Evolutionary conservation across 2,113 vertebrate genomes (phyloP), one percentile per base, ranked within the genome.

Genomic region (Xyliphius kryptos): DNA sequence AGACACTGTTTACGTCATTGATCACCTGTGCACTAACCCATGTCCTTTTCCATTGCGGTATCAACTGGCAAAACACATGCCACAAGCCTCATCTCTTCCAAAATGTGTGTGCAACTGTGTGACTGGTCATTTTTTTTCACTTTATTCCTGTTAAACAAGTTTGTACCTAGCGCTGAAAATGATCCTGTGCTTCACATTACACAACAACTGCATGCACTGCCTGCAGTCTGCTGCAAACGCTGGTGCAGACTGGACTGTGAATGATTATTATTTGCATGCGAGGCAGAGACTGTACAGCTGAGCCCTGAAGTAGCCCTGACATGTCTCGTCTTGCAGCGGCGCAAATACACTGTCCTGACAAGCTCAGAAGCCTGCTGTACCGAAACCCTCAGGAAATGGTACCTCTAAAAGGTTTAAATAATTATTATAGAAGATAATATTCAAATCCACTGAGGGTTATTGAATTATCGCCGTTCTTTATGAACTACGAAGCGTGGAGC

Each of bases 401-500:
- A 38, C 10, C 51, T 12, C 56, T 14, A 38, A 19, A n/a, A 6
- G 14, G 14, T 13, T 6, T 9, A 41, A 13, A n/a, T 15, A 15
- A 46, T 5, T 6, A n/a, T 6, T 32, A 6, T 3, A 32, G 26
- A 32, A 32, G 26, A 32, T 32, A 32, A 32, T 32, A 32, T 32
- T 32, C 26, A 5, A 32, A 5, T 32, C 4, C 26, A 6, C 26
- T 32, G 26, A 32, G 26, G 26, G 4, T 32, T 32, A 32, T 32
- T 32, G 2, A 32, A 32, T 32, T 32, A 69, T 72, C 53, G 68
- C 65, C 70, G 67, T 67, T 15, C 37, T 63, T 67, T 61, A 57
- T 61, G 70, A 60, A 9, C 7, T 58, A 60, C 63, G 55, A 51
- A 77, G 61, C 80, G 78, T 77, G 55, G 49, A 77, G 61, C 80